Base-by-base conservation (phyloP, 2,888 invertebrate genomes). In the Phaonia tiefii region DNA sequence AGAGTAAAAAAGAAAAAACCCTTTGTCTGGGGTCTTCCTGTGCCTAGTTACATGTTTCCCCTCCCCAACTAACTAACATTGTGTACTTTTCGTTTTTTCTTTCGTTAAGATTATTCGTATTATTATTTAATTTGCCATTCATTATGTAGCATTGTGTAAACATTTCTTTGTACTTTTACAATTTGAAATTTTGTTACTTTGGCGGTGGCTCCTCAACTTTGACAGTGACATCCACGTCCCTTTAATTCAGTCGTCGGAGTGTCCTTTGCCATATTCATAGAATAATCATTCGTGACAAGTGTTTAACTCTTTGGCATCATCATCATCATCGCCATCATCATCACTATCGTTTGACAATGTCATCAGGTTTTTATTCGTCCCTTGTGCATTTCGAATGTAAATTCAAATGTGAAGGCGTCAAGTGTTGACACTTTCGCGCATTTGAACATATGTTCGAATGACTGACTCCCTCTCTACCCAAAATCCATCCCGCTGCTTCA, bases 381-480 rank as follows among this genome's bases (percentile, higher is more conserved):
- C 22, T 49, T 17, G 70, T 49, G 63, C 66, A 26, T 73, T n/a
- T 67, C 60, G n/a, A 25, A 25, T 26, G 58, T 22, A 17, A 11
- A 25, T 51, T 8, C 13, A 49, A 15, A 73, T 66, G 69, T 70
- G 71, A 74, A 75, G 81, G 78, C 78, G 81, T 81, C 78, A 78
- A 72, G 71, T 78, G 75, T 75, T 81, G 78, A 54, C 81, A 81
- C 75, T 81, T 78, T 81, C 72, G 72, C 72, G 67, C 60, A 71
- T 74, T 74, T 67, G 66, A 66, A 63, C 39, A 63, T 13, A 42
- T 63, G 63, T 63, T 63, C 20, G 37, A 42, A 2, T 42, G 22
- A 22, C 20, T 42, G n/a, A 2, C 4, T 37, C 39, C 25, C 39
- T 63, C 22, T 11, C 13, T 39, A 5, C 4, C 60, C n/a, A 7